Conservation (phyloP, 2,888 invertebrate species). For the Orchesella flavescens region DNA sequence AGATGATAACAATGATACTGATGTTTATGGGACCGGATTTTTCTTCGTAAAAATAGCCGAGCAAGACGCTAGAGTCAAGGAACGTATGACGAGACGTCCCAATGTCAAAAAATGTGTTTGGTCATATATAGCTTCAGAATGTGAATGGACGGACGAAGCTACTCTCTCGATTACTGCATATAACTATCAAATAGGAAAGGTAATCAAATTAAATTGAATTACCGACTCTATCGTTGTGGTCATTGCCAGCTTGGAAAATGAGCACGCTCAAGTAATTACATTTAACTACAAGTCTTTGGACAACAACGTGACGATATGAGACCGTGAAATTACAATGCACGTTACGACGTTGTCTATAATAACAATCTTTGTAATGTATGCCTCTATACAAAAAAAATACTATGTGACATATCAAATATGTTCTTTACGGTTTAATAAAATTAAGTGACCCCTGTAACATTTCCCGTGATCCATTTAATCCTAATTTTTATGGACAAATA, state of each 20-base stretch:
- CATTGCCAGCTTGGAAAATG: conserved; percentile 11
- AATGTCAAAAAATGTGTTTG: no score
- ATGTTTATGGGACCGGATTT: conserved; percentile 32
- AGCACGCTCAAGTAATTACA: conserved; percentile 31
- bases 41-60: neutral
- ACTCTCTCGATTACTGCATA: no score
- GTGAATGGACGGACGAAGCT: no score
- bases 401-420: no score
- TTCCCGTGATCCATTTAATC: conserved; percentile 44
- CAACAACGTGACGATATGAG: conserved; percentile 12
- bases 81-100: no score
- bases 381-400: no score
- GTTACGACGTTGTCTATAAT: neutral
- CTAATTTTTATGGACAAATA: conserved; percentile 16
- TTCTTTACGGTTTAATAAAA: conserved; percentile 15
- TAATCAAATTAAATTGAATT: conserved; percentile 34
- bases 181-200: neutral
- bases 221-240: neutral
- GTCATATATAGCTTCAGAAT: no score
- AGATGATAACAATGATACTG: conserved; percentile 27
- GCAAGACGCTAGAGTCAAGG: no score
- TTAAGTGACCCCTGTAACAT: conserved; percentile 11
- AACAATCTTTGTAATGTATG: no score
- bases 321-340: conserved; percentile 7
- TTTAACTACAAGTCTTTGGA: neutral